A percentile compares a stretch with the other conserved stretches of the same genome.
Evolutionary conservation across 2,888 invertebrate species (phyloP).

Genomic region (Malacosoma neustria): DNA sequence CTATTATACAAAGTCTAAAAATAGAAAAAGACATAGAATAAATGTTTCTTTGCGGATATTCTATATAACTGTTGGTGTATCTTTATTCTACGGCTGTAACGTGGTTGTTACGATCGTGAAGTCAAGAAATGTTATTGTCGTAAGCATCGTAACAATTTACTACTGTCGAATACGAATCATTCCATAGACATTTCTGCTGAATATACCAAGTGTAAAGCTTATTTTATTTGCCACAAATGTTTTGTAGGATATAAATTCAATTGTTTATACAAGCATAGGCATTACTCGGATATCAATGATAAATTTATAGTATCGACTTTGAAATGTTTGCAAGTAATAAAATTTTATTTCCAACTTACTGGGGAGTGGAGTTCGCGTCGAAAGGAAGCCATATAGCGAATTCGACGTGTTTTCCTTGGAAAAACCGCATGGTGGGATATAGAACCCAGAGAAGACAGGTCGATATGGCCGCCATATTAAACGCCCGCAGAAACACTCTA

Average conservation of each 20-base stretch:
- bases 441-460: constrained; percentile 39
- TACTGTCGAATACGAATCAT: constrained; percentile 1
- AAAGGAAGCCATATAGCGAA: constrained; percentile 48
- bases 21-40: too few relatives aligned
- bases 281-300: neutral
- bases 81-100: constrained; percentile 7
- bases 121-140: neutral
- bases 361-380: constrained; percentile 26
- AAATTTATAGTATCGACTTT: neutral
- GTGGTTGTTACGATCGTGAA: constrained; percentile 6
- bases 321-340: neutral
- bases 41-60: too few relatives aligned
- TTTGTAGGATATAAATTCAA: neutral
- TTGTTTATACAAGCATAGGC: neutral
- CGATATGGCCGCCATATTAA: constrained; percentile 26
- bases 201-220: neutral
- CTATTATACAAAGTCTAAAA: neutral
- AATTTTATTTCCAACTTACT: constrained; percentile 25
- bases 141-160: constrained; percentile 1
- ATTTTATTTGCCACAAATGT: neutral
- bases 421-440: constrained; percentile 29
- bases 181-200: neutral
- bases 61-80: neutral
- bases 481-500: constrained; percentile 21
- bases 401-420: constrained; percentile 29